phyloP scores from a whole-genome alignment of 2,888 invertebrate genomes.

The Oegoconia quadripuncta region DNA sequence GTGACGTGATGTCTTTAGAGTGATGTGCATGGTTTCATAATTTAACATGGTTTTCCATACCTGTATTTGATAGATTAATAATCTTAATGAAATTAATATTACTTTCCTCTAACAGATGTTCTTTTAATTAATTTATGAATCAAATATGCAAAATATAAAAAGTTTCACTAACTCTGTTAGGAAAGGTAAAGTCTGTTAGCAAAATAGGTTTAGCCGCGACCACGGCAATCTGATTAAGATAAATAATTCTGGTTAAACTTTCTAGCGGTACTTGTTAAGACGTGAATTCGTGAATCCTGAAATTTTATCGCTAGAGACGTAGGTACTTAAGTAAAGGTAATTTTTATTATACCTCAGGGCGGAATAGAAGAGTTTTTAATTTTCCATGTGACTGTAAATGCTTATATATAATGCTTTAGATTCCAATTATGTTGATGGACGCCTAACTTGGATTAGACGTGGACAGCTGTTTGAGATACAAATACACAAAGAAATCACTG shows the following conservation, averaged over 20 bases:
- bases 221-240: constrained; percentile 67
- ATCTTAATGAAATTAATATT: neutral
- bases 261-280: constrained; percentile 56
- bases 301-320: constrained; percentile 32
- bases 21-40: no score
- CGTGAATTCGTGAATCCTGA: constrained; percentile 47
- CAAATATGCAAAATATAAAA: constrained; percentile 54
- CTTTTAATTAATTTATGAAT: constrained; percentile 6
- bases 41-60: no score
- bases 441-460: no score
- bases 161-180: constrained; percentile 59
- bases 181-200: constrained; percentile 57
- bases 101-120: neutral
- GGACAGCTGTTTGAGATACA: no score
- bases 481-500: no score
- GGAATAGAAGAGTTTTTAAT: no score
- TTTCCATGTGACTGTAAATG: no score
- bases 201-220: constrained; percentile 65
- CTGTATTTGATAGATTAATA: neutral
- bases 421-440: no score
- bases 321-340: constrained; percentile 17
- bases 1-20: no score
- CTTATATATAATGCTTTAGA: no score
- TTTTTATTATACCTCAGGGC: no score
- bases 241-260: constrained; percentile 57